Percentiles rank a stretch among this genome's conserved stretches.
These are phyloP conservation scores for Automeris io DNA, from an alignment of 2,888 invertebrate species.

Conservation along the genomic window DNA sequence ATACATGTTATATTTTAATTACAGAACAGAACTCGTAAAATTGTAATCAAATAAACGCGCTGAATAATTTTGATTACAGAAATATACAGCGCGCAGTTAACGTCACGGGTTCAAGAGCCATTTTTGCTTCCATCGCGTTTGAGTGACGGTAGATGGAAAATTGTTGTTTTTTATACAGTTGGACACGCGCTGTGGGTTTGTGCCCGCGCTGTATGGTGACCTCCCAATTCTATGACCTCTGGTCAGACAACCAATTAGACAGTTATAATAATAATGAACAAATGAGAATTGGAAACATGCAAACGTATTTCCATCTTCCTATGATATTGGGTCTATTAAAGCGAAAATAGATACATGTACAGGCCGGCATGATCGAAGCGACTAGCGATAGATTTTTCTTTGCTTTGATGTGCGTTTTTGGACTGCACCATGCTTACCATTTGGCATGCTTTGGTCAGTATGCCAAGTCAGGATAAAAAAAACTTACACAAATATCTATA, in stretches of 20 bases:
- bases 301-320: no score
- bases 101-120: not conserved
- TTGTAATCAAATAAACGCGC: slow-evolving; percentile 10
- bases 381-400: no score
- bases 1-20: slow-evolving; percentile 23
- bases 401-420: no score
- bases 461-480: no score
- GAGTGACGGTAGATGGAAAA: not conserved
- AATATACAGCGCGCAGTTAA: not conserved
- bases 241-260: not conserved
- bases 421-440: no score
- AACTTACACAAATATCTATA: no score
- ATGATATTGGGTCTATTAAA: no score
- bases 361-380: no score
- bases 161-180: slow-evolving; percentile 26
- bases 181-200: slow-evolving; percentile 45
- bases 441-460: no score
- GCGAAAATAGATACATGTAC: slow-evolving; percentile 4
- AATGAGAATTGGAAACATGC: slow-evolving; percentile 1
- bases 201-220: slow-evolving; percentile 15
- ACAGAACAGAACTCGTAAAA: slow-evolving; percentile 16
- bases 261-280: no score
- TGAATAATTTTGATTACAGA: not conserved
- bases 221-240: slow-evolving; percentile 17
- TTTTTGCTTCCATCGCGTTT: not conserved